Evolutionary conservation across 2,888 invertebrate genomes (phyloP).

Genomic region (Drosophila melanosoma): DNA sequence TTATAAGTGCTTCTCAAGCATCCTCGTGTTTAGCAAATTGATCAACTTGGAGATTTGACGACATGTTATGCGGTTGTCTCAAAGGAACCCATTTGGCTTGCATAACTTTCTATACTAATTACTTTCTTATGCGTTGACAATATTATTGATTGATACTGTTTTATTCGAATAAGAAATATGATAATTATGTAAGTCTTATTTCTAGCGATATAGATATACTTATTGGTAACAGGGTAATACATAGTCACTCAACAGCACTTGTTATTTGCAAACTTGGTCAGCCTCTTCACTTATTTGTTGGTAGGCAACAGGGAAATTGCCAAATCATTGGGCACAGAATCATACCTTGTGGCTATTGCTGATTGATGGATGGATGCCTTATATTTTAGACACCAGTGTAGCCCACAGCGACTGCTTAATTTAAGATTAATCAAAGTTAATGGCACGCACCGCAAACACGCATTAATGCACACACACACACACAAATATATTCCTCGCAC

Average conservation of each 20-base stretch:
- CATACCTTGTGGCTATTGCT: not conserved
- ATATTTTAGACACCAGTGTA: conserved; percentile 35
- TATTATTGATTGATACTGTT: not conserved
- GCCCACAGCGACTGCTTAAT: conserved; percentile 52
- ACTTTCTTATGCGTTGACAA: not conserved
- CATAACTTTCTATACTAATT: not conserved
- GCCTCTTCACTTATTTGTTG: not conserved
- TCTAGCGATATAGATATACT: too few species aligned
- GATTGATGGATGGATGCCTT: conserved; percentile 18
- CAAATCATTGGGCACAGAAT: conserved; percentile 11
- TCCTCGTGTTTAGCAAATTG: conserved; percentile 29
- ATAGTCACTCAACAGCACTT: not conserved
- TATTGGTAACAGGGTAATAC: conserved; percentile 3
- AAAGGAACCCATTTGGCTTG: too few species aligned
- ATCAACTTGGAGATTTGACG: conserved; percentile 15
- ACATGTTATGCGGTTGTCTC: not conserved
- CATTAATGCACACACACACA: conserved; percentile 25
- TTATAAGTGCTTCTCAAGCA: conserved; percentile 20
- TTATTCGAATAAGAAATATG: not conserved
- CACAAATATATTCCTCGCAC: conserved; percentile 13
- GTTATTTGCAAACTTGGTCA: not conserved
- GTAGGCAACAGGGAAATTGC: conserved; percentile 12
- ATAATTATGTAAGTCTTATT: not conserved
- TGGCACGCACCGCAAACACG: conserved; percentile 49
- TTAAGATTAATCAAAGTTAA: conserved; percentile 74